Base-by-base conservation (phyloP, 2,888 invertebrate genomes). In the Andrena dorsata region DNA sequence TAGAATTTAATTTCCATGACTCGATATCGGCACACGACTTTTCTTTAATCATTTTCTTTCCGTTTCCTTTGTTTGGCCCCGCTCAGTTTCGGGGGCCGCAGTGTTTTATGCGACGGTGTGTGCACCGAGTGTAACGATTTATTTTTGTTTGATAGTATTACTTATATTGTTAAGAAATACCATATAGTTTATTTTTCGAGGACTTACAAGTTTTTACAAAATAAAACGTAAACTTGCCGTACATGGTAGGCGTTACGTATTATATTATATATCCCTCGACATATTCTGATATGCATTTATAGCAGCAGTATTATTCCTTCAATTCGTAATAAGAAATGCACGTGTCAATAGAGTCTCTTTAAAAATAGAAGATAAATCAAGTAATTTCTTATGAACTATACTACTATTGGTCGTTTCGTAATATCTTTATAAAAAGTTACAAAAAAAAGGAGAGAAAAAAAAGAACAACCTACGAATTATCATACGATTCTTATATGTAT, bases 121-220 rank as follows among this genome's bases (percentile, higher is more conserved):
- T 61, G 76, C 56, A 13, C 69, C 72, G 66, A 76, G 63, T 66
- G 76, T 81, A 68, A 61, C 66, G 35, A 72, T 76, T 77, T 63
- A 64, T 81, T 88, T 80, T 80, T 81, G 71, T 88, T 88, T 70
- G 81, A 56, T 56, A 73, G 75, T 72, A 84, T 84, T 80, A 80
- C 63, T 72, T 82, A 60, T 83, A 85, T 78, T 79, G 88, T 88
- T 86, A 83, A 79, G 76, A 78, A 69, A 86, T 69, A 86, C 61
- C 60, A 83, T 86, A 88, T 83, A 88, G 88, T 87, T 87, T 86
- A 86, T 87, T 88, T 87, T 86, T 80, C 76, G 71, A 81, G 71
- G 71, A 86, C 83, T 83, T 71, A 78, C 72, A 83, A 78, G 65
- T 85, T 86, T 86, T 83, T 83, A 86, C 82, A 68, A 81, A 83